Base-by-base conservation (phyloP, 2,797 vertebrate genomes). In the Todus mexicanus region DNA sequence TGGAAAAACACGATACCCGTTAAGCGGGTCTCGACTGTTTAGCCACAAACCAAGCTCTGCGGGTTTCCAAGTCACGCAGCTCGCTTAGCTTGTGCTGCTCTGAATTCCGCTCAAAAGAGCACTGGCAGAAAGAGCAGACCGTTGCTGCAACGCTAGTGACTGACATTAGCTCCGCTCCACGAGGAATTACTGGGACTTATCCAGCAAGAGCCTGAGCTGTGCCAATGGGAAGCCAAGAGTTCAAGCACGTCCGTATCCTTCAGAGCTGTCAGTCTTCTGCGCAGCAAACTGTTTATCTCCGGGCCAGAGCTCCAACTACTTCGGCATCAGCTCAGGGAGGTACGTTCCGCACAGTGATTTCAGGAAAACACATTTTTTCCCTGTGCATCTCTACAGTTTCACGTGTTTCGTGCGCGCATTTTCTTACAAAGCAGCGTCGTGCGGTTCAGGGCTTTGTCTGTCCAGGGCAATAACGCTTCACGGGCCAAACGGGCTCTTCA, bases 141-240 rank as follows among this genome's bases (percentile, higher is more conserved):
- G 47, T 70, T 92, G 90, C 79, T 93, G 85, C 73, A 85, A 42
- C 31, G 10, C 79, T 83, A 84, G 77, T 7, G 11, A 70, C 86
- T 91, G 75, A 91, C 89, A 84, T 79, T 92, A 95, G 63, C 77
- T 90, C 75, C 50, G 15, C 60, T 92, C 43, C n/a, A 60, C 16
- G 66, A 93, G 82, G 89, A 90, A 87, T 93, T 93, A 87, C 79
- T 95, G 92, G 89, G 92, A 90, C 74, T 64, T 84, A 83, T 90
- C 95, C 93, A 95, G 79, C 77, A 79, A 60, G 53, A 92, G 43
- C 53, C 86, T 78, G 76, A 85, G 89, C 64, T 77, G 72, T 96
- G 96, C 94, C 96, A 96, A 85, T 10, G 51, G 60, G 29, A 92
- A 96, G 94, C 94, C 88, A 96, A 66, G 77, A 93, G 96, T 96